Percentiles rank a stretch among this genome's conserved stretches.
Evolutionary conservation across 2,113 vertebrate genomes (phyloP).

Genomic region (Tursiops truncatus): DNA sequence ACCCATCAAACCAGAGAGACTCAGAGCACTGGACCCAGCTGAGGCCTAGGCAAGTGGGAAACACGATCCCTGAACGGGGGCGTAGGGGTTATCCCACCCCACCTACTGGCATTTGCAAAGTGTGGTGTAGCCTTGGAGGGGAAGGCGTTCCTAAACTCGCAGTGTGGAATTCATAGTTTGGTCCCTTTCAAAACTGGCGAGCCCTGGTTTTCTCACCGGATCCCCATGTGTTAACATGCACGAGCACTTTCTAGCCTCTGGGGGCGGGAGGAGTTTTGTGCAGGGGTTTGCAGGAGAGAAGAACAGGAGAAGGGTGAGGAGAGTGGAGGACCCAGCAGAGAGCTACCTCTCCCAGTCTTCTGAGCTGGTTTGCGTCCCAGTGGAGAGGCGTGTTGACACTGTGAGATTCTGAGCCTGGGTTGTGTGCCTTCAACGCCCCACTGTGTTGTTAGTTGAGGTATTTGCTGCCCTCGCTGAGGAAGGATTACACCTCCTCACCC

Average conservation of each 20-base stretch:
- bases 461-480: background rate
- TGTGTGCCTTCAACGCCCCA: too few species aligned
- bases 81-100: accelerated
- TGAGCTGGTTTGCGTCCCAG: too few species aligned
- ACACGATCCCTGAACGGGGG: background rate
- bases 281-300: background rate
- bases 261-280: background rate
- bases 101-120: accelerated
- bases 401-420: background rate
- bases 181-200: background rate
- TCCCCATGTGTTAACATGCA: background rate
- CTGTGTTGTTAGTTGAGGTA: too few species aligned
- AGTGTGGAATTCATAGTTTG: background rate
- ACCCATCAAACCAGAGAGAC: background rate
- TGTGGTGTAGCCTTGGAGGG: background rate
- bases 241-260: background rate
- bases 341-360: background rate
- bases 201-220: background rate
- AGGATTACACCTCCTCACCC: background rate
- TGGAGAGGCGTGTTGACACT: background rate
- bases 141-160: background rate
- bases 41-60: background rate
- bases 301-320: background rate
- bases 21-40: background rate
- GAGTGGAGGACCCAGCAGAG: background rate